These are phyloP conservation scores for Anoplophora glabripennis DNA, from an alignment of 1,140 invertebrate genomes.

Conservation along the genomic window DNA sequence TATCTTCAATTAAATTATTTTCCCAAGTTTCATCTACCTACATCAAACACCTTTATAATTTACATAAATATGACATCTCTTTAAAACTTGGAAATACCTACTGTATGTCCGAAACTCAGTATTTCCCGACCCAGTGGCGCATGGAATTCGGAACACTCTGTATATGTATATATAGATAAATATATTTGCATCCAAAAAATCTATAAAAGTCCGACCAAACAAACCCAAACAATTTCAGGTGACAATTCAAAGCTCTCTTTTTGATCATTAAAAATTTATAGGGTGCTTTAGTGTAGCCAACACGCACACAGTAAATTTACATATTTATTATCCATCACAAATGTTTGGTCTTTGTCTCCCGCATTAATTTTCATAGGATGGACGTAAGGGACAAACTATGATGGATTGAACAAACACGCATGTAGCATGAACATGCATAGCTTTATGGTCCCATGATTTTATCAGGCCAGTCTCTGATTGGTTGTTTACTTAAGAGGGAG, in stretches of 20 bases:
- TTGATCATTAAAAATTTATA: constrained; percentile 20
- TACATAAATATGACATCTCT: no score
- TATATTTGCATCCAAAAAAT: no score
- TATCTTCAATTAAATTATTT: no score
- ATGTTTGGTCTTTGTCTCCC: constrained; percentile 1
- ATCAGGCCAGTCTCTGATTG: constrained; percentile 48
- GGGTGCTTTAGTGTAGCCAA: constrained; percentile 21
- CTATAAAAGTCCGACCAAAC: no score
- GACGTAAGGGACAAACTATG: constrained; percentile 15
- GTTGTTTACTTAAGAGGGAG: constrained; percentile 47
- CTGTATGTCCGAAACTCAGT: no score
- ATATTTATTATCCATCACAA: constrained; percentile 9
- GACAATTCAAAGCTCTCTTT: constrained; percentile 13
- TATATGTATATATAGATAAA: no score
- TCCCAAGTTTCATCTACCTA: no score
- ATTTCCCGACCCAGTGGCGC: no score
- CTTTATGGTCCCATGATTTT: constrained; percentile 50
- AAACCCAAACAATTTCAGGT: constrained; percentile 11
- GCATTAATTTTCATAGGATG: background rate
- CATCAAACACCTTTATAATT: no score
- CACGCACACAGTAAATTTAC: constrained; percentile 12
- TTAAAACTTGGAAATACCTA: no score
- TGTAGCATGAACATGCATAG: constrained; percentile 44
- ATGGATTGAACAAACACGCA: constrained; percentile 37
- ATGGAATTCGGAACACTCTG: no score